Base-by-base conservation (phyloP, 1,140 invertebrate genomes). In the Venturia canescens region DNA sequence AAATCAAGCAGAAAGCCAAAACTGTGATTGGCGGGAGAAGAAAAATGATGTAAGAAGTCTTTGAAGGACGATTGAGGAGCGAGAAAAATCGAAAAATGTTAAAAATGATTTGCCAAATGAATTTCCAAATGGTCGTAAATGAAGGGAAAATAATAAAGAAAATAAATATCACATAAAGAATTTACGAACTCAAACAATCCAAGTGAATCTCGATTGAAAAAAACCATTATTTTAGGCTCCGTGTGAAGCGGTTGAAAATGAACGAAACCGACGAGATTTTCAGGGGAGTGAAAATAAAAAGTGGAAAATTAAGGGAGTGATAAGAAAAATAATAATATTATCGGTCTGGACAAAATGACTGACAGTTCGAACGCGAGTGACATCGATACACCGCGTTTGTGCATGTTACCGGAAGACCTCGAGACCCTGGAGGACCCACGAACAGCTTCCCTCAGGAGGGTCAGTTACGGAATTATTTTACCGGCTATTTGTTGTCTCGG, bases 401-500 rank as follows among this genome's bases (percentile, higher is more conserved):
- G 90, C 75, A 63, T 83, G 44, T 69, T 87, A n/a, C 83, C 82
- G 78, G 85, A 86, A 23, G 85, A 90, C 48, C 66, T 85, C 69
- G 86, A 88, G 27, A 79, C 82, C 3, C 67, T 87, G 23, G 94
- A 94, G 84, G 94, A 95, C 89, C 93, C 94, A 4, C 90, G 94
- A 72, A 95, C 93, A 9, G 92, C 93, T 80, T 87, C 91, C 18
- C 84, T 96, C 63, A 93, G 94, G 84, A 93, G 93, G 84, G 93
- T 95, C 82, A 94, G 94, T 79, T 96, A 96, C 82, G 95, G 95
- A 3, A 92, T 96, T 31, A 90, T 95, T 13, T 86, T 96, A 75
- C 95, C 95, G 48, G 92, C 94, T 44, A 95, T 96, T 82, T 96
- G 95, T 87, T 92, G 93, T 31, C 89, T 96, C 21, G 95, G 95